A percentile compares a stretch with the other conserved stretches of the same genome.
Evolutionary conservation across 2,888 invertebrate genomes (phyloP).

Genomic region (Tinea semifulvella): DNA sequence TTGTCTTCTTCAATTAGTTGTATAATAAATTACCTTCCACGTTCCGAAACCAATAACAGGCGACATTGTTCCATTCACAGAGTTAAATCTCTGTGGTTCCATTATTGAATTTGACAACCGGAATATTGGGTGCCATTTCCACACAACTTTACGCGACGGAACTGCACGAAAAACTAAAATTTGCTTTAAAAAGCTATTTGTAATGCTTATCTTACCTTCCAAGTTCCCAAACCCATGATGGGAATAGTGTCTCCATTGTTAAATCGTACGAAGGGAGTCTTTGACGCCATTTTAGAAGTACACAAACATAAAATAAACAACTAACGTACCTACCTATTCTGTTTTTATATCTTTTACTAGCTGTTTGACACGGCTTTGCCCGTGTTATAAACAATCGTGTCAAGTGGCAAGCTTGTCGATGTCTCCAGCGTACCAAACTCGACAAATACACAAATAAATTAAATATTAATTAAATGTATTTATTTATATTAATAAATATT

Average conservation of each 20-base stretch:
- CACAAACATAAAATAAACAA: not conserved
- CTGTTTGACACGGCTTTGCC: no score
- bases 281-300: not conserved
- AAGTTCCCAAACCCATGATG: constrained; percentile 72
- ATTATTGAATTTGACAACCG: constrained; percentile 56
- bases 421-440: no score
- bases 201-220: constrained; percentile 62
- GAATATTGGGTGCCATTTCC: constrained; percentile 30
- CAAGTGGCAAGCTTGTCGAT: no score
- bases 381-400: no score
- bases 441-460: no score
- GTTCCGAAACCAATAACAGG: constrained; percentile 72
- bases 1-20: no score
- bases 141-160: not conserved
- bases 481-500: no score
- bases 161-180: not conserved
- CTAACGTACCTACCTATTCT: no score
- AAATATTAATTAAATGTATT: no score
- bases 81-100: no score
- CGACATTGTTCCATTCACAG: no score
- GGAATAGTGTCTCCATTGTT: constrained; percentile 67
- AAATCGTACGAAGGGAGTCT: constrained; percentile 28
- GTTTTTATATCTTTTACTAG: no score
- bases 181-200: not conserved
- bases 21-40: constrained; percentile 68